phyloP scores from a whole-genome alignment of 2,113 vertebrate genomes.

The Cardinalis cardinalis region DNA sequence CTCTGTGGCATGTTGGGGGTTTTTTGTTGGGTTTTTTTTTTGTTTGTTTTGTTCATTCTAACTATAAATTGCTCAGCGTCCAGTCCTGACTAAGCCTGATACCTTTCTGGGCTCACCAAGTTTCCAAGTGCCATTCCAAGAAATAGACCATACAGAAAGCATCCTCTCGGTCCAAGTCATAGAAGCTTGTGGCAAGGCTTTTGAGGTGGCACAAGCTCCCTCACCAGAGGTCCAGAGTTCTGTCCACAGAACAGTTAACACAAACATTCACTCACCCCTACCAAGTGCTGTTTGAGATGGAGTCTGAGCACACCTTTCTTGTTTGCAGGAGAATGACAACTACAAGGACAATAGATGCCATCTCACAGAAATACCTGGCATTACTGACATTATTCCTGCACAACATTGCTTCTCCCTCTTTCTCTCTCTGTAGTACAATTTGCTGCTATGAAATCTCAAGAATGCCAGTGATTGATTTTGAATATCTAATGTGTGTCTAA shows the following conservation, averaged over 20 bases:
- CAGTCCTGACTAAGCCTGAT: not conserved
- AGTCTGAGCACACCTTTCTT: not conserved
- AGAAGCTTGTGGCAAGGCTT: not conserved
- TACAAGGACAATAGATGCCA: not conserved
- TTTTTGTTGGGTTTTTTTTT: not conserved
- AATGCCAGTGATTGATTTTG: not conserved
- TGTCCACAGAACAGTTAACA: not conserved
- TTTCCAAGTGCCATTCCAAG: not conserved
- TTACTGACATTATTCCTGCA: not conserved
- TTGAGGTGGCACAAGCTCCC: not conserved
- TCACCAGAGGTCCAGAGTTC: not conserved
- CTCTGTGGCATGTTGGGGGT: rapidly evolving
- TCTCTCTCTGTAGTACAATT: not conserved
- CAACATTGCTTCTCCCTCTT: not conserved
- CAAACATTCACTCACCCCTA: not conserved
- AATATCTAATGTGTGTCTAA: not conserved
- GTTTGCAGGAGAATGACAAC: not conserved
- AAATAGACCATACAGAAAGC: not conserved
- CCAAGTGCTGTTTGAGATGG: not conserved
- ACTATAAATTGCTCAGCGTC: not conserved
- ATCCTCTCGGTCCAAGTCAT: not conserved
- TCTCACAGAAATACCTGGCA: not conserved
- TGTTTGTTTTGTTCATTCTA: not conserved
- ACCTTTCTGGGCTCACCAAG: not conserved
- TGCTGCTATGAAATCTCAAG: not conserved